These are phyloP conservation scores for Dallia pectoralis DNA, from an alignment of 2,797 vertebrate genomes.

Conservation along the genomic window DNA sequence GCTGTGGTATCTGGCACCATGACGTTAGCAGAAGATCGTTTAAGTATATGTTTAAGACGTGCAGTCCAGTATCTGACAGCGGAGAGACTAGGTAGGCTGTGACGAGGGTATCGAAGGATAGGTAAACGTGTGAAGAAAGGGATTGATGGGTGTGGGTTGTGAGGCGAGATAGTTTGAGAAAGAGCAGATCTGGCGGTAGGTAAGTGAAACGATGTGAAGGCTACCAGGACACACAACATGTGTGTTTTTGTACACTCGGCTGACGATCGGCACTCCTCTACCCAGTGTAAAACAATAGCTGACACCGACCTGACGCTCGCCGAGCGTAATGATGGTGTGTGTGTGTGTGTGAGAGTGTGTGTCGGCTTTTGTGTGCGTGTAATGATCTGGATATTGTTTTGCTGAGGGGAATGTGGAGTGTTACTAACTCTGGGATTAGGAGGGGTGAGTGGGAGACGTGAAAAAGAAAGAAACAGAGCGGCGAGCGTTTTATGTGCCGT, in stretches of 20 bases:
- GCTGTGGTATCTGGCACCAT: too few relatives aligned
- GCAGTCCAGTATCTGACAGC: slow-evolving; percentile 25
- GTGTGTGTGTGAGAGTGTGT: slow-evolving; percentile 19
- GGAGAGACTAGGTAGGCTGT: slow-evolving; percentile 6
- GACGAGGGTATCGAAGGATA: slow-evolving; percentile 12
- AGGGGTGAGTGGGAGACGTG: background rate
- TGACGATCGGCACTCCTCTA: background rate
- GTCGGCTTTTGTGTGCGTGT: slow-evolving; percentile 32
- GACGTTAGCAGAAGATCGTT: too few relatives aligned
- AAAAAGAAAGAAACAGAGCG: background rate
- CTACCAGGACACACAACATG: background rate
- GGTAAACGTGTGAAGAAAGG: background rate
- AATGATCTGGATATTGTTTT: slow-evolving; percentile 49
- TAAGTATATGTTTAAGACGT: too few relatives aligned
- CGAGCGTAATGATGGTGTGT: background rate
- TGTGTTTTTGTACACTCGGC: background rate
- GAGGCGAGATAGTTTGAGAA: background rate
- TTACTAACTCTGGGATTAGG: slow-evolving; percentile 47
- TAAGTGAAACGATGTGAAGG: too few relatives aligned
- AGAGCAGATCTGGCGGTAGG: too few relatives aligned
- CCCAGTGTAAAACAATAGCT: slow-evolving; percentile 21
- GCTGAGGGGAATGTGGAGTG: slow-evolving; percentile 34
- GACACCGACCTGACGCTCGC: slow-evolving; percentile 39
- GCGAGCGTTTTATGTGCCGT: slow-evolving; percentile 35
- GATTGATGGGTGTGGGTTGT: background rate